Evolutionary conservation across 2,888 invertebrate genomes (phyloP).

Genomic region (Apotomis capreana): DNA sequence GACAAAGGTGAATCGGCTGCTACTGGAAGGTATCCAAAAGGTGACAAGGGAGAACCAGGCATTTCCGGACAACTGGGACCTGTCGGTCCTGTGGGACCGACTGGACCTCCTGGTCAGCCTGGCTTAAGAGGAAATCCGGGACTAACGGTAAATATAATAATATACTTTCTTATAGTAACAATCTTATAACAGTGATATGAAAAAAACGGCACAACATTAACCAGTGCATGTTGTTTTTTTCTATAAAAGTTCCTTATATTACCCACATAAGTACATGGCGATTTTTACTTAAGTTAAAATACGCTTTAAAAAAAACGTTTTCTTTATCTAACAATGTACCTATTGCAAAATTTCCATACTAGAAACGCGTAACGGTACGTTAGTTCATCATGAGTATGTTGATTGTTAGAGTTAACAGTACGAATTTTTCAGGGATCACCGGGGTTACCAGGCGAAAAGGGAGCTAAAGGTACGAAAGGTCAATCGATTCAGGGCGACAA

Average conservation of each 20-base stretch:
- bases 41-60: conserved; percentile 94
- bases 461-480: conserved; percentile 86
- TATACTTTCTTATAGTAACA: too few species aligned
- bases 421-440: conserved; percentile 83
- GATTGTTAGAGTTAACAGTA: neutral
- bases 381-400: neutral
- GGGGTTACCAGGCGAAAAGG: conserved; percentile 88
- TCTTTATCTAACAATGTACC: too few species aligned
- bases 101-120: conserved; percentile 83
- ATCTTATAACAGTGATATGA: too few species aligned
- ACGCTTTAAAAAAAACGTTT: too few species aligned
- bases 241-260: too few species aligned
- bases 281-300: too few species aligned
- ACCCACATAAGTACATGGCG: too few species aligned
- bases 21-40: conserved; percentile 87
- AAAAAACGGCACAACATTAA: too few species aligned
- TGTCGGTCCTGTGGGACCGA: conserved; percentile 85
- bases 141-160: conserved; percentile 71
- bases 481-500: conserved; percentile 79
- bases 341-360: neutral
- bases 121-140: conserved; percentile 86
- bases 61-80: conserved; percentile 87
- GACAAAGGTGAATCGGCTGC: conserved; percentile 92
- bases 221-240: too few species aligned
- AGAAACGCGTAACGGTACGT: neutral